phyloP scores from a whole-genome alignment of 2,113 vertebrate genomes.

The Takifugu bimaculatus region DNA sequence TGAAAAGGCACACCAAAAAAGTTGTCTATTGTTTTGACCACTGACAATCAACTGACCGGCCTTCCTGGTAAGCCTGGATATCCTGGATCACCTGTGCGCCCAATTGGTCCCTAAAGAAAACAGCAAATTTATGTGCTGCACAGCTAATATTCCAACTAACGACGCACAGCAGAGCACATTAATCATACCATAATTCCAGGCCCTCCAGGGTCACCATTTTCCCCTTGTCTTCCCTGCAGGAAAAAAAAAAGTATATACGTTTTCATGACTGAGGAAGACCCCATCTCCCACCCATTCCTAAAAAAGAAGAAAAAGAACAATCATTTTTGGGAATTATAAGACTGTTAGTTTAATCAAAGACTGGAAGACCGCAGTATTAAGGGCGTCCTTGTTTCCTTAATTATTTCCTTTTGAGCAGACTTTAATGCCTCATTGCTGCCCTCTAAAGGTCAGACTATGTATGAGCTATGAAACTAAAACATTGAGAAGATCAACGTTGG shows the following conservation, averaged over 20 bases:
- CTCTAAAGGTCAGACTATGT: slow-evolving; percentile 37
- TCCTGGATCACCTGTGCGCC: slow-evolving; percentile 35
- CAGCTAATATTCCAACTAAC: background rate
- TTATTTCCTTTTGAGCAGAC: background rate
- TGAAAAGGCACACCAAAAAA: no score
- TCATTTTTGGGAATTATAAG: no score
- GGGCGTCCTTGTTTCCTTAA: background rate
- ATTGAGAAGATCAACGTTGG: no score
- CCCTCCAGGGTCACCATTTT: slow-evolving; percentile 81
- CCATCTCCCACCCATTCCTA: no score
- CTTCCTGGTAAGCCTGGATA: slow-evolving; percentile 35
- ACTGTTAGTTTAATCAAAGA: background rate
- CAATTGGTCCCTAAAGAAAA: slow-evolving; percentile 46
- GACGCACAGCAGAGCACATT: background rate
- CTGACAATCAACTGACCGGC: slow-evolving; percentile 20
- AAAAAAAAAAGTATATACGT: background rate
- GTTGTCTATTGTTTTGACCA: background rate
- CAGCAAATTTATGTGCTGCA: background rate
- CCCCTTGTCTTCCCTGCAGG: slow-evolving; percentile 85
- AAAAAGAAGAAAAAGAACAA: no score
- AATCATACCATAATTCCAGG: slow-evolving; percentile 74
- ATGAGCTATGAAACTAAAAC: no score
- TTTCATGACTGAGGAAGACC: no score
- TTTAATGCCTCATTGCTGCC: slow-evolving; percentile 31
- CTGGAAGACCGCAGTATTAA: background rate